A percentile compares a stretch with the other conserved stretches of the same genome.
These are phyloP conservation scores for Vanessa cardui DNA, from an alignment of 2,888 invertebrate genomes.

Conservation along the genomic window DNA sequence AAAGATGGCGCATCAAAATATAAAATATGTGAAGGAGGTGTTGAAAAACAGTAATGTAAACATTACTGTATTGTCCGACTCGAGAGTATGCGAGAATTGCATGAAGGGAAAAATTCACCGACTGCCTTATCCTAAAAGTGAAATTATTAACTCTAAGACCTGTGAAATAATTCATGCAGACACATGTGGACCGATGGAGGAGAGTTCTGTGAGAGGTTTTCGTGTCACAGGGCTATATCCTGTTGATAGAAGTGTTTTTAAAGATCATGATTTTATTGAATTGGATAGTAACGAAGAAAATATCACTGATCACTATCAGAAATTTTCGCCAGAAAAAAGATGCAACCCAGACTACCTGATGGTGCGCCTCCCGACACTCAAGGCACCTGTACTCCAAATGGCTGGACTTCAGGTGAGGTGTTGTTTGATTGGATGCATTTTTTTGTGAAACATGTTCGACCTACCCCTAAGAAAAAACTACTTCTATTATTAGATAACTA, in stretches of 20 bases:
- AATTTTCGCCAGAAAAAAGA: neutral
- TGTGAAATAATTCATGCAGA: constrained; percentile 45
- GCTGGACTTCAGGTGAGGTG: neutral
- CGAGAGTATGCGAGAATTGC: too few species aligned
- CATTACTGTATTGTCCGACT: too few species aligned
- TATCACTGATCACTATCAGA: too few species aligned
- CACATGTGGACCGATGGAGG: constrained; percentile 43
- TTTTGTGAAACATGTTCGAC: neutral
- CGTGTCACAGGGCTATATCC: too few species aligned
- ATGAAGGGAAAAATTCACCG: too few species aligned
- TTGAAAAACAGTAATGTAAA: neutral
- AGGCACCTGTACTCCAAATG: neutral
- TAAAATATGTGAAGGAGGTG: neutral
- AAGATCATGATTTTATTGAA: too few species aligned
- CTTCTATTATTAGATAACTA: neutral
- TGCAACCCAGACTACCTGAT: neutral
- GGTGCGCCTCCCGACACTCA: neutral
- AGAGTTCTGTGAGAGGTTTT: constrained; percentile 39
- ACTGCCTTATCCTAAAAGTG: too few species aligned
- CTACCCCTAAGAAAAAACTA: neutral
- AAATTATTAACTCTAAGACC: constrained; percentile 18
- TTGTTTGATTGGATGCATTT: neutral
- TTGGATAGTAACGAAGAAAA: too few species aligned
- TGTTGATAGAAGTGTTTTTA: too few species aligned
- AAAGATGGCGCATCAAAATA: neutral